Evolutionary conservation across 2,888 invertebrate genomes (phyloP), one percentile per base, ranked within the genome.

Genomic region (Pilophorus perplexus): DNA sequence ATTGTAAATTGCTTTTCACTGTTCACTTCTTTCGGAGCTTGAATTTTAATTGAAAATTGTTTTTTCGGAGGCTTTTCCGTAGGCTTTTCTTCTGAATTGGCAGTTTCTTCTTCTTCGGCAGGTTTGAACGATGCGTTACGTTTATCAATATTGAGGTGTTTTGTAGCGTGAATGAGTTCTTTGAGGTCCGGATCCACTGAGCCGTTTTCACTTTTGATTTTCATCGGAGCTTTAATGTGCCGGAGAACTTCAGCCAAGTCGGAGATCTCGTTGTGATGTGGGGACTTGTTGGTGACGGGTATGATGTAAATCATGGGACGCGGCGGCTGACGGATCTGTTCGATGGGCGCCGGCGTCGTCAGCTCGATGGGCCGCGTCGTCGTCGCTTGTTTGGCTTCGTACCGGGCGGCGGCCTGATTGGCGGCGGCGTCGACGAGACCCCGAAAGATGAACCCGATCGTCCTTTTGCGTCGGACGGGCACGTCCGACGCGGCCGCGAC

Each of bases 361-460:
- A 18, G 10, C 14, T 66, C 55, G 46, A 55, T 18, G 3, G 55
- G 57, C 5, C 46, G 27, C 42, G 16, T 6, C 33, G 46, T 48
- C 33, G 64, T 10, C 10, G 28, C 16, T n/a, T 25, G 38, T 22
- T 38, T 20, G 16, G 28, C 25, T 52, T 50, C 64, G 25, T 64
- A 54, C n/a, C 52, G 20, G 18, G 50, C 64, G n/a, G 50, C 64
- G 5, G 64, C 64, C 20, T 66, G 66, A 18, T 55, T 57, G 16
- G 66, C 66, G 4, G 66, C 66, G 8, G 69, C 68, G 55, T 71
- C 69, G 40, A 70, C 68, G 12, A 70, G 46, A 27, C 67, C 67
- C 46, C 71, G 33, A 52, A 71, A 70, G 14, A 71, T 55, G 40
- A 70, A 55, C 14, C 71, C 71, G 23, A 71, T 69, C 22, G 71